Percentiles rank a stretch among this genome's conserved stretches.
These are phyloP conservation scores for Amphiprion percula DNA, from an alignment of 2,113 vertebrate genomes.

Conservation along the genomic window DNA sequence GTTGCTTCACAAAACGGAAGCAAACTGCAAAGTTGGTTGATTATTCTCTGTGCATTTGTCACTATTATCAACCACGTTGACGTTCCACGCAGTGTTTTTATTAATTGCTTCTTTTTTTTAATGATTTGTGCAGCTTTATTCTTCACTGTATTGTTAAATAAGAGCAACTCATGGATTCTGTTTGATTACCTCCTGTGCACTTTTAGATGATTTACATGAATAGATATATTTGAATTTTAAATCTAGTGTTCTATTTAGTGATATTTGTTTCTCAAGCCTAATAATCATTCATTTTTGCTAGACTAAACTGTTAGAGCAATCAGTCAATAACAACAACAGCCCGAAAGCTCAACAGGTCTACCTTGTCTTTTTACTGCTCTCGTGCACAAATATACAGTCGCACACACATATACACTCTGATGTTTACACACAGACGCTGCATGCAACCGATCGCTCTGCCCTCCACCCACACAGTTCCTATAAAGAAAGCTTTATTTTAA, in stretches of 20 bases:
- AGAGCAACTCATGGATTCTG: neutral
- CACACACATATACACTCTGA: conserved; percentile 27
- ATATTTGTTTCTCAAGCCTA: no score
- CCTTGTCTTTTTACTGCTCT: conserved; percentile 18
- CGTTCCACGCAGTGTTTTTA: neutral
- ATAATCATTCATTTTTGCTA: no score
- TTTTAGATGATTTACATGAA: no score
- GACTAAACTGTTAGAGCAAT: neutral
- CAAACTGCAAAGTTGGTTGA: no score
- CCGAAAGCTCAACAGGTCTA: neutral
- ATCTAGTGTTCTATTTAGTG: no score
- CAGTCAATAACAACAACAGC: neutral
- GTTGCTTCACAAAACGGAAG: no score
- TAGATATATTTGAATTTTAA: no score
- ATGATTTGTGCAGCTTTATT: neutral
- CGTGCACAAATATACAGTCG: conserved; percentile 29
- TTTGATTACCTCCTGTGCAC: no score
- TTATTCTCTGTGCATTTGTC: neutral
- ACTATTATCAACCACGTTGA: no score
- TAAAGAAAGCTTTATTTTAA: conserved; percentile 72
- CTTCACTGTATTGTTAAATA: neutral
- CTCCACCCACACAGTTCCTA: conserved; percentile 46
- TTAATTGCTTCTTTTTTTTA: neutral
- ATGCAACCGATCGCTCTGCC: conserved; percentile 16
- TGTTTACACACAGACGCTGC: conserved; percentile 41